A percentile compares a stretch with the other conserved stretches of the same genome.
These are phyloP conservation scores for Apotomis betuletana DNA, from an alignment of 2,888 invertebrate species.

Conservation along the genomic window DNA sequence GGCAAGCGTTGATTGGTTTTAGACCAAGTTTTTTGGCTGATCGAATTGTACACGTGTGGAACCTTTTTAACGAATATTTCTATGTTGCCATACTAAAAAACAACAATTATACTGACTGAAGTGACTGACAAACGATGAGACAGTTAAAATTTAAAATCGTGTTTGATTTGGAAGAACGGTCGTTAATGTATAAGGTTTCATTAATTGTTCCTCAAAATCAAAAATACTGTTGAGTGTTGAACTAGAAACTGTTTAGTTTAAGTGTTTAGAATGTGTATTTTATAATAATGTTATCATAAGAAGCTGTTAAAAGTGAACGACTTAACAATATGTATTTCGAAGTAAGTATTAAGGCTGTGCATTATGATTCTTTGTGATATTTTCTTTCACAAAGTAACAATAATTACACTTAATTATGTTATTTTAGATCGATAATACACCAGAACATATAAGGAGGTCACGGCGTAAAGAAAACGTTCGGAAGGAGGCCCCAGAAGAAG, in stretches of 20 bases:
- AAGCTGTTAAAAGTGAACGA: constrained; percentile 10
- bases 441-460: constrained; percentile 69
- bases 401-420: constrained; percentile 30
- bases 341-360: constrained; percentile 50
- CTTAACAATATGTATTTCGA: constrained; percentile 64
- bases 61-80: neutral
- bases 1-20: too few relatives aligned
- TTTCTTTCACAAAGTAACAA: constrained; percentile 1
- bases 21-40: too few relatives aligned
- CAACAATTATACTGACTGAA: neutral
- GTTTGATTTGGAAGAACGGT: constrained; percentile 32
- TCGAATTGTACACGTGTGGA: too few relatives aligned
- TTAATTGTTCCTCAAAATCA: constrained; percentile 17
- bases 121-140: neutral
- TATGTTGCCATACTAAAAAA: constrained; percentile 13
- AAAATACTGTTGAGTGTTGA: neutral
- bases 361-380: constrained; percentile 2
- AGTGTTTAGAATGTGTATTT: constrained; percentile 14
- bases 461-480: constrained; percentile 63
- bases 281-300: constrained; percentile 2
- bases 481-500: constrained; percentile 68
- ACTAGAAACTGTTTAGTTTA: neutral
- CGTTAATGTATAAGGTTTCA: neutral
- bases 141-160: constrained; percentile 35
- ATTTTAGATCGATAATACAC: constrained; percentile 78